Evolutionary conservation across 2,797 vertebrate genomes (phyloP), one percentile per base, ranked within the genome.

Genomic region (Buphagus erythrorhynchus): DNA sequence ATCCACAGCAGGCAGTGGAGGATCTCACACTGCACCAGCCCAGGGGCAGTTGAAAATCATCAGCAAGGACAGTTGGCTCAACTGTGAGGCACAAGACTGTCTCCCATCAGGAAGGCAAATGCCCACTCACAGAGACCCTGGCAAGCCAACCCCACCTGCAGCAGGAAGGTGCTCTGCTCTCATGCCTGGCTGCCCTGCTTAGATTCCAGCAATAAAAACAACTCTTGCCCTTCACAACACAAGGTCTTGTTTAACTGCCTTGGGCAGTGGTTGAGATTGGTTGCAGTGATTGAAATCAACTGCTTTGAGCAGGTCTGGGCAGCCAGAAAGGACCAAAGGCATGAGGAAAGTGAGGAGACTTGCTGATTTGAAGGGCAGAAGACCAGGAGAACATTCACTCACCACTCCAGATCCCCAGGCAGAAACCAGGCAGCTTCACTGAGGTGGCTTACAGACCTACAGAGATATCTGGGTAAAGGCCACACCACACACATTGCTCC

Each of bases 101-200:
- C 58, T 67, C 31, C 46, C 31, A 18, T 5, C n/a, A 58, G 2
- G 1, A 52, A 57, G 2, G 2, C 55, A 9, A 0, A 0, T 4
- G 1, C 15, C 48, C 26, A 11, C 14, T 22, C 43, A 17, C 16
- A 33, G 10, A 20, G 21, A 49, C 11, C 18, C 6, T 2, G 8
- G 35, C 24, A 19, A 4, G 19, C 29, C 4, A 1, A 21, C 2
- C 4, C 43, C 0, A 4, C 11, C 72, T 66, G 59, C 2, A 2
- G 51, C 6, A 16, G n/a, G 42, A 65, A 0, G 0, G 38, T 26
- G 45, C 51, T 71, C 45, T 0, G 0, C 49, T 55, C 51, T 74
- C 54, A 19, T 2, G 16, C 51, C 14, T 8, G 1, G 16, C 42
- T 79, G 43, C 58, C 29, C 40, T 5, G 4, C 15, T 76, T 38